A percentile compares a stretch with the other conserved stretches of the same genome.
Conservation (phyloP, 2,888 invertebrate species). For the Melipona bicolor region DNA sequence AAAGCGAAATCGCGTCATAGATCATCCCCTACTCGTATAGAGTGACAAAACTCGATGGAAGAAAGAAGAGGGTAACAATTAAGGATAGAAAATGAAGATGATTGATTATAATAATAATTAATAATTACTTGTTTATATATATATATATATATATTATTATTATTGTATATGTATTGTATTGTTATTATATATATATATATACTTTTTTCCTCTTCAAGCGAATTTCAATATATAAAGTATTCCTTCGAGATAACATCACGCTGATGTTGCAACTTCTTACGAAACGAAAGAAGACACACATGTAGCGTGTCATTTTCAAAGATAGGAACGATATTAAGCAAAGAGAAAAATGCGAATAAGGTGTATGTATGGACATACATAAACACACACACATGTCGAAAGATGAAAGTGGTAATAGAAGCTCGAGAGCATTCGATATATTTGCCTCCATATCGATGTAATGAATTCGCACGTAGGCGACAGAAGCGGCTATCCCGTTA, state of each 20-base stretch:
- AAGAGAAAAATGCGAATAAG: neutral
- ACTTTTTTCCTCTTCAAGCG: too few relatives aligned
- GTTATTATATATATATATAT: too few relatives aligned
- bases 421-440: slow-evolving; percentile 20
- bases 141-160: too few relatives aligned
- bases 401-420: neutral
- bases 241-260: neutral
- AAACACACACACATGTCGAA: slow-evolving; percentile 2
- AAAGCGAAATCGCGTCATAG: neutral
- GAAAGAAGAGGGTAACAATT: neutral
- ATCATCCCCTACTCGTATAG: neutral
- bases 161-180: too few relatives aligned
- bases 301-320: neutral
- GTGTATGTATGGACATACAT: neutral
- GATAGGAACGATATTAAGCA: neutral
- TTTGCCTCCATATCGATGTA: slow-evolving; percentile 45
- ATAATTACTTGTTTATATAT: too few relatives aligned
- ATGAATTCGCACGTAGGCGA: slow-evolving; percentile 52
- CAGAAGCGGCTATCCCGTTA: slow-evolving; percentile 26
- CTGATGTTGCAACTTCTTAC: neutral
- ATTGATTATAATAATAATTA: neutral
- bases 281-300: slow-evolving; percentile 1
- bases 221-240: too few relatives aligned
- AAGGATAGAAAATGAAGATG: neutral
- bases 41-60: neutral